Conservation (phyloP, 2,797 vertebrate species). For the Diceros bicornis region DNA sequence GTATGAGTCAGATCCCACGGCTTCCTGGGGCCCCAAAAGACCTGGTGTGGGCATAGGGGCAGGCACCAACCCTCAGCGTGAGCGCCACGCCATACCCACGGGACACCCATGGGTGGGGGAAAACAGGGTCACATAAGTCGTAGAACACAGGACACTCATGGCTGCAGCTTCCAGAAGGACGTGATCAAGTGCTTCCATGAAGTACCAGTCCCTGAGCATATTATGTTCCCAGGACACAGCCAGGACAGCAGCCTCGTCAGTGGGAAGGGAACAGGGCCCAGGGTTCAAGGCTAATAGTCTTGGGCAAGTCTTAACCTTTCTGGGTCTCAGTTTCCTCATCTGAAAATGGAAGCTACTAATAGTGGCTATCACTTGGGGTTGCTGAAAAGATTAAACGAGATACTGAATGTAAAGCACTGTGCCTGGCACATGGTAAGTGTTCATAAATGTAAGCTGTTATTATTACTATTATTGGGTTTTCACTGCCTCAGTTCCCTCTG, state of each 20-base stretch:
- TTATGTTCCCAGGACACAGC: constrained; percentile 17
- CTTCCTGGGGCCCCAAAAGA: constrained; percentile 66
- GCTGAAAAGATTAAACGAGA: neutral
- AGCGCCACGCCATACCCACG: neutral
- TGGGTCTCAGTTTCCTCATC: neutral
- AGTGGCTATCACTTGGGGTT: neutral
- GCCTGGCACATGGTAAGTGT: neutral
- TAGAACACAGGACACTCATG: neutral
- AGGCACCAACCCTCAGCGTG: neutral
- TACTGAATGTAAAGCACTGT: neutral
- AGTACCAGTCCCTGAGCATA: neutral
- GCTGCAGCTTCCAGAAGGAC: neutral
- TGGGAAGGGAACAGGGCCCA: neutral
- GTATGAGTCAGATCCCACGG: constrained; percentile 71
- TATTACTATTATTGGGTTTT: neutral
- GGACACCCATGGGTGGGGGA: neutral
- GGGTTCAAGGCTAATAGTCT: neutral
- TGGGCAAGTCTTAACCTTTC: neutral
- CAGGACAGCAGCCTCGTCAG: neutral
- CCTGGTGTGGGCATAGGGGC: constrained; percentile 42
- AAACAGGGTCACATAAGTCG: neutral
- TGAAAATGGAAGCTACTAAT: constrained; percentile 2
- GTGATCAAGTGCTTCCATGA: neutral
- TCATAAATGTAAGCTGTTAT: neutral
- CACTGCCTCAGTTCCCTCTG: neutral